phyloP scores from a whole-genome alignment of 2,113 vertebrate species.

The Baryphthengus martii region DNA sequence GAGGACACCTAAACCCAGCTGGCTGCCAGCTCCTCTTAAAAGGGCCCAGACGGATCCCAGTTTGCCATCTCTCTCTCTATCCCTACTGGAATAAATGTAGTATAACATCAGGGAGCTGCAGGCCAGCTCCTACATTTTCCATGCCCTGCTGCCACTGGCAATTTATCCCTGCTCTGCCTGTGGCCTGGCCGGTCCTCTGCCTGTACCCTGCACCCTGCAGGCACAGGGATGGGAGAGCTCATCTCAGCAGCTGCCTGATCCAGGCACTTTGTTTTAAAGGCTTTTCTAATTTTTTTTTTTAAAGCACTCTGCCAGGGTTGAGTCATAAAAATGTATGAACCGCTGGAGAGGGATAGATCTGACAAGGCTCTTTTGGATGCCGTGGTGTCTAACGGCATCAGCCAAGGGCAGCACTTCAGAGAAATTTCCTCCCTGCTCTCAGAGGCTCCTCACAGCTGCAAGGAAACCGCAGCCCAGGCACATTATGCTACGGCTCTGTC shows the following conservation, averaged over 20 bases:
- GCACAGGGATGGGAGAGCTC: background rate
- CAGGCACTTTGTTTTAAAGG: background rate
- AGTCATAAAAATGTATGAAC: background rate
- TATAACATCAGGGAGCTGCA: background rate
- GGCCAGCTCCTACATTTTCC: background rate
- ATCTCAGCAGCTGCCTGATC: background rate
- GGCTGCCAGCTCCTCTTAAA: background rate
- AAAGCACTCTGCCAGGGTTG: background rate
- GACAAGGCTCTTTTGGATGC: background rate
- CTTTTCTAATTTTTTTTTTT: background rate
- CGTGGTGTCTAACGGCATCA: background rate
- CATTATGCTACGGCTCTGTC: background rate
- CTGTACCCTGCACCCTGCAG: background rate
- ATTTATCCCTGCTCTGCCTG: background rate
- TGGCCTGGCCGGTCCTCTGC: background rate
- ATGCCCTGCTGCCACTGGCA: background rate
- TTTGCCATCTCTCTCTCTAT: background rate
- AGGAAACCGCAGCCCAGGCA: background rate
- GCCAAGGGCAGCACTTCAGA: background rate
- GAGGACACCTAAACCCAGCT: fast-evolving
- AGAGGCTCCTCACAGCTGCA: background rate
- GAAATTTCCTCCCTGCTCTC: background rate
- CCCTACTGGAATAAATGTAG: background rate
- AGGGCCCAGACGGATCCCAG: background rate
- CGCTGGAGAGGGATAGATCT: background rate